These are phyloP conservation scores for Chaenocephalus aceratus DNA, from an alignment of 2,113 vertebrate species.

Conservation along the genomic window DNA sequence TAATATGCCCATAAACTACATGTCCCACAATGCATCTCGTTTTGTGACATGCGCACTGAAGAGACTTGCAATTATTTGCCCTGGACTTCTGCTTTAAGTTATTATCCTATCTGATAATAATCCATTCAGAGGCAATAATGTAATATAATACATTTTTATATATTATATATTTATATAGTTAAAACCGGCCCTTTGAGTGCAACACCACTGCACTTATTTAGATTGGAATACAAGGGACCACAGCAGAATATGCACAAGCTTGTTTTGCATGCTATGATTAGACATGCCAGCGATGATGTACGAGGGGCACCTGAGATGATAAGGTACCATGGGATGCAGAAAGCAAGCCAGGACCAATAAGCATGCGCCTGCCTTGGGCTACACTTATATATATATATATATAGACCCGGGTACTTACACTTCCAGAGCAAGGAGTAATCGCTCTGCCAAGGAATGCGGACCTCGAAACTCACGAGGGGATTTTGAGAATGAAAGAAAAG, in stretches of 20 bases:
- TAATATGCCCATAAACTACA: no score
- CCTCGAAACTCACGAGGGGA: slow-evolving; percentile 32
- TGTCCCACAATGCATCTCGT: no score
- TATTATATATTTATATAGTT: no score
- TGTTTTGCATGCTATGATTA: slow-evolving; percentile 45
- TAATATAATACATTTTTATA: no score
- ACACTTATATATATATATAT: slow-evolving; percentile 39
- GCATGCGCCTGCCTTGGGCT: slow-evolving; percentile 45
- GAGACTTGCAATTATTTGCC: no score
- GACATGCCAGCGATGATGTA: slow-evolving; percentile 66
- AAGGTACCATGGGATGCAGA: slow-evolving; percentile 45
- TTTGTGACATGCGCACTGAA: no score
- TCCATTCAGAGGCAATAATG: no score
- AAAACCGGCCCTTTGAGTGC: no score
- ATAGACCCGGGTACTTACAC: slow-evolving; percentile 26
- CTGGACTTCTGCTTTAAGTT: no score
- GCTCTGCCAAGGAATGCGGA: slow-evolving; percentile 24
- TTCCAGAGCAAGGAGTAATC: slow-evolving; percentile 38
- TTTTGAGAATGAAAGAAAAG: slow-evolving; percentile 38
- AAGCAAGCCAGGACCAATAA: slow-evolving; percentile 40
- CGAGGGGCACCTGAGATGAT: slow-evolving; percentile 38
- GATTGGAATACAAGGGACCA: slow-evolving; percentile 16
- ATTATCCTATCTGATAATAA: no score
- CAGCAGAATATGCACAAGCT: slow-evolving; percentile 19
- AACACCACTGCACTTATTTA: slow-evolving; percentile 10